Conservation (phyloP, 2,113 vertebrate species). For the Ochotona curzoniae region DNA sequence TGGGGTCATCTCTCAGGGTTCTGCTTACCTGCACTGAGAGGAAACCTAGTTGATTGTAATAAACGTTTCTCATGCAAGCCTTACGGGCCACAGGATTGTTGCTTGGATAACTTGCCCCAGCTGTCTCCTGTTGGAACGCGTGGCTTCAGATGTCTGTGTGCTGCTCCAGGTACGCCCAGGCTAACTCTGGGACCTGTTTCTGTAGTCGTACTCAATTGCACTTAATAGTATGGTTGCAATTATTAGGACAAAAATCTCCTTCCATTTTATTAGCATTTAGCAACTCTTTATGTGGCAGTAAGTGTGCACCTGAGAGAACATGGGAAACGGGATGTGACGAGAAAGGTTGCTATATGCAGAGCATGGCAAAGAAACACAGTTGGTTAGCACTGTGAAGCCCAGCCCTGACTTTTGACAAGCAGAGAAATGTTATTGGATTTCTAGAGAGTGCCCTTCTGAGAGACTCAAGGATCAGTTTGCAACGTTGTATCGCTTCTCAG, state of each 20-base stretch:
- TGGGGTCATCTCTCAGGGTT: not conserved
- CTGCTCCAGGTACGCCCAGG: not conserved
- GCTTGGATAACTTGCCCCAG: not conserved
- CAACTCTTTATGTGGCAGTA: not conserved
- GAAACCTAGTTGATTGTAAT: not conserved
- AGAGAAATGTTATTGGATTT: not conserved
- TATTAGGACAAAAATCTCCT: constrained; percentile 29
- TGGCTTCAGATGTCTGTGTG: not conserved
- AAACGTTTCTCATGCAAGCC: not conserved
- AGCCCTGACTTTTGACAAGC: not conserved
- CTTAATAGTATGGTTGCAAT: constrained; percentile 40
- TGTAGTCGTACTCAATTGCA: constrained; percentile 47
- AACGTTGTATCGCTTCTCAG: too few species aligned
- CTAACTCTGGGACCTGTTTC: not conserved
- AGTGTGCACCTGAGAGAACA: constrained; percentile 29
- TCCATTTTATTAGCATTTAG: constrained; percentile 40
- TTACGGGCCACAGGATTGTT: not conserved
- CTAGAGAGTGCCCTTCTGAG: not conserved
- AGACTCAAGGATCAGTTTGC: not conserved
- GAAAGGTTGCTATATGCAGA: not conserved
- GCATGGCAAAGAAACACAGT: not conserved
- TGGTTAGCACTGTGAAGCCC: not conserved
- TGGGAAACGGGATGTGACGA: not conserved
- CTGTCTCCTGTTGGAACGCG: not conserved
- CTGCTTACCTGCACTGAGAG: not conserved